Evolutionary conservation across 2,888 invertebrate species (phyloP).

Genomic region (Germaria angustata): DNA sequence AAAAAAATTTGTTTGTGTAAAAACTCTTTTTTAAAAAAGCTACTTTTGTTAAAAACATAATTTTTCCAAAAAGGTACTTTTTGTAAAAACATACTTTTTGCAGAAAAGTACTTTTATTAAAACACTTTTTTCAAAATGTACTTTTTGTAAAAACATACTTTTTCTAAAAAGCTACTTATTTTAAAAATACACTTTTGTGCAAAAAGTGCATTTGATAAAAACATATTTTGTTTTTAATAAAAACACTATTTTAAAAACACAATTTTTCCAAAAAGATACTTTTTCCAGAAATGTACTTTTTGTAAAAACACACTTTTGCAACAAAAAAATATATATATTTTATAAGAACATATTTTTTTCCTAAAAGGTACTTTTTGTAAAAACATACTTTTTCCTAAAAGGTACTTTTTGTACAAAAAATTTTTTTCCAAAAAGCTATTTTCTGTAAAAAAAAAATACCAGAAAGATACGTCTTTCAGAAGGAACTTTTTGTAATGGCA

Average conservation of each 20-base stretch:
- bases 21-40: no score
- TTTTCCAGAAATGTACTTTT: neutral
- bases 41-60: no score
- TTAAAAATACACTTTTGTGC: neutral
- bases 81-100: no score
- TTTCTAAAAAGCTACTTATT: neutral
- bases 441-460: neutral
- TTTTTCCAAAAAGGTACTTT: no score
- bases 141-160: neutral
- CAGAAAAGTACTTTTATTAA: no score
- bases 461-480: no score
- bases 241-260: neutral
- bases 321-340: neutral
- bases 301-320: neutral
- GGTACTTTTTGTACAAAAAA: neutral
- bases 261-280: neutral
- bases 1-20: no score
- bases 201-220: neutral
- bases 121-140: no score
- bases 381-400: neutral
- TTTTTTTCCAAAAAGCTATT: neutral
- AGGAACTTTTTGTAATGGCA: no score
- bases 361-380: neutral
- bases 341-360: neutral
- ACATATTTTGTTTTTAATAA: no score